Evolutionary conservation across 2,113 vertebrate species (phyloP), one percentile per base, ranked within the genome.

Genomic region (Entelurus aequoreus): DNA sequence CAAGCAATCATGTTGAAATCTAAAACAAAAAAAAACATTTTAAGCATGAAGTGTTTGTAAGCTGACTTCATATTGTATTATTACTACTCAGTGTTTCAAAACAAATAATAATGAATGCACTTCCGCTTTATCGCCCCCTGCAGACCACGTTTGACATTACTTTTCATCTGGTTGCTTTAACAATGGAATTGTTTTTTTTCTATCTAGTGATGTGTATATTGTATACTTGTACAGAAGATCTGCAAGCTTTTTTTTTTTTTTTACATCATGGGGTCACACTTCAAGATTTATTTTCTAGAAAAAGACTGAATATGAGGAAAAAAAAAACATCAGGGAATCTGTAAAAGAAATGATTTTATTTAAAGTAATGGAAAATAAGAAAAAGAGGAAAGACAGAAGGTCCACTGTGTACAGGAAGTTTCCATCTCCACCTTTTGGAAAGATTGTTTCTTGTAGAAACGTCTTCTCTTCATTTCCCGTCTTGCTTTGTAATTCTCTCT

Each of bases 371-470:
- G 14, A 16, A 38, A 40, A 40, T 15, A 40, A 56, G 74, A 78
- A 80, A 84, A 85, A 74, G 42, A 46, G 42, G 42, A 46, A 46
- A 11, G 11, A 46, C 78, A 80, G 70, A 84, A 86, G 77, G 85
- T 84, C 82, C 91, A 88, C 90, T 88, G 86, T 92, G 92, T 94
- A 93, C 85, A 93, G 77, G 69, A 82, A 85, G 91, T 86, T 82
- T 87, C 90, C 89, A 90, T 92, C 92, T 93, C 91, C 91, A 91
- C 55, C 40, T 44, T 94, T 88, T 93, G 83, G 86, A 87, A 93
- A 94, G 93, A 93, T 94, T 94, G 95, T 98, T 99, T 99, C 95
- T 97, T 95, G 94, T 98, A 88, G 95, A 99, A 98, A 99, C 97
- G 91, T 89, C 90, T 92, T 94, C 91, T 87, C 92, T 92, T 92